A percentile compares a stretch with the other conserved stretches of the same genome.
Evolutionary conservation across 1,140 invertebrate species (phyloP).

Genomic region (Latrodectus geometricus): DNA sequence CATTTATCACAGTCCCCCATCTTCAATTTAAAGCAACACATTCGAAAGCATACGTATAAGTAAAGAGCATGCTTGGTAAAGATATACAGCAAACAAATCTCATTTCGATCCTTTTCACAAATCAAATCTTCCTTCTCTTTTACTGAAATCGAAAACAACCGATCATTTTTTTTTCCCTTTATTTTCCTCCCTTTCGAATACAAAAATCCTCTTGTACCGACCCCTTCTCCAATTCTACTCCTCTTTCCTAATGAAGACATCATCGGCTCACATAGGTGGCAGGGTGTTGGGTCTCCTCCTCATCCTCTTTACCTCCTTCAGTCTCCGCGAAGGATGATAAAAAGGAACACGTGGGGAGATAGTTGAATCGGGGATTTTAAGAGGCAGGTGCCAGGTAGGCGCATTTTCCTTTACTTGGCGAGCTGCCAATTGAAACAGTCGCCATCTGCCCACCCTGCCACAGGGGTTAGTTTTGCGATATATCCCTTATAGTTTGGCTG

Average conservation of each 20-base stretch:
- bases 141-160: too few relatives aligned
- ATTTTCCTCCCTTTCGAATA: too few relatives aligned
- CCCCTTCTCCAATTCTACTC: constrained; percentile 15
- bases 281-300: not conserved
- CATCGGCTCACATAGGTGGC: constrained; percentile 11
- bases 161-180: too few relatives aligned
- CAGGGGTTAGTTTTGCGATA: not conserved
- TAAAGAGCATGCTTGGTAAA: too few relatives aligned
- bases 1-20: too few relatives aligned
- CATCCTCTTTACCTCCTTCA: not conserved
- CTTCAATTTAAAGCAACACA: too few relatives aligned
- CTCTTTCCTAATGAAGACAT: constrained; percentile 36
- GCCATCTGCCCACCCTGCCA: not conserved
- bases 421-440: constrained; percentile 26
- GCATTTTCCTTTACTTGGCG: constrained; percentile 17
- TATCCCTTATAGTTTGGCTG: not conserved
- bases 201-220: not conserved
- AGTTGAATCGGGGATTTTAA: constrained; percentile 33
- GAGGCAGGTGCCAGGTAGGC: constrained; percentile 52
- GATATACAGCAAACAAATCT: too few relatives aligned
- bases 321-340: not conserved
- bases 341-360: constrained; percentile 15
- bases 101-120: too few relatives aligned
- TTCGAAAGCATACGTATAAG: too few relatives aligned
- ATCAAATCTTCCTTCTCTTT: too few relatives aligned